Evolutionary conservation across 1,140 invertebrate species (phyloP).

Genomic region (Plutomurus gul): DNA sequence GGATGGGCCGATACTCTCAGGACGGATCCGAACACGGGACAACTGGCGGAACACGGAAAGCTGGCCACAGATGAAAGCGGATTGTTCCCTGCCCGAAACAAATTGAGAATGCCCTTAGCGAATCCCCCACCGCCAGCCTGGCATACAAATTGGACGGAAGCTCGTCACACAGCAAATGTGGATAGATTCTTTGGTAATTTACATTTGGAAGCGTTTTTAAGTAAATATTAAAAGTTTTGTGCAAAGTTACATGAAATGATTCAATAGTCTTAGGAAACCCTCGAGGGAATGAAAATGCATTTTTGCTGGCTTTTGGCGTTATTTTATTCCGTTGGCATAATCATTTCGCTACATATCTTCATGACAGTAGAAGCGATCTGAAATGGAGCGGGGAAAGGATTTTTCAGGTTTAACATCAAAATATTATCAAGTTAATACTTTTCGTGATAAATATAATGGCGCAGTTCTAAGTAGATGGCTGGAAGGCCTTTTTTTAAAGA

Average conservation of each 20-base stretch:
- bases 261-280: slow-evolving; percentile 66
- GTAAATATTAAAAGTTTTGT: neutral
- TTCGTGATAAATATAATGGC: no score
- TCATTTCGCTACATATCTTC: slow-evolving; percentile 60
- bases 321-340: slow-evolving; percentile 71
- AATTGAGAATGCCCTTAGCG: slow-evolving; percentile 62
- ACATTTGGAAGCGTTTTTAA: neutral
- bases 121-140: slow-evolving; percentile 66
- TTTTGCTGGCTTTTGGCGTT: slow-evolving; percentile 63
- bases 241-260: neutral
- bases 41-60: slow-evolving; percentile 59
- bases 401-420: slow-evolving; percentile 58
- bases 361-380: slow-evolving; percentile 54
- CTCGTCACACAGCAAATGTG: slow-evolving; percentile 59
- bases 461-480: no score
- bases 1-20: slow-evolving; percentile 65
- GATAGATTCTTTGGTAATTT: slow-evolving; percentile 65
- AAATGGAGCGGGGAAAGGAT: slow-evolving; percentile 62
- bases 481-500: no score
- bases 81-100: slow-evolving; percentile 63
- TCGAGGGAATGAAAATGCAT: slow-evolving; percentile 66
- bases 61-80: slow-evolving; percentile 58
- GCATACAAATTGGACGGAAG: slow-evolving; percentile 58
- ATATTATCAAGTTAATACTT: no score
- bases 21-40: slow-evolving; percentile 56